phyloP scores from a whole-genome alignment of 2,797 vertebrate species.

The Triplophysa bombifrons region DNA sequence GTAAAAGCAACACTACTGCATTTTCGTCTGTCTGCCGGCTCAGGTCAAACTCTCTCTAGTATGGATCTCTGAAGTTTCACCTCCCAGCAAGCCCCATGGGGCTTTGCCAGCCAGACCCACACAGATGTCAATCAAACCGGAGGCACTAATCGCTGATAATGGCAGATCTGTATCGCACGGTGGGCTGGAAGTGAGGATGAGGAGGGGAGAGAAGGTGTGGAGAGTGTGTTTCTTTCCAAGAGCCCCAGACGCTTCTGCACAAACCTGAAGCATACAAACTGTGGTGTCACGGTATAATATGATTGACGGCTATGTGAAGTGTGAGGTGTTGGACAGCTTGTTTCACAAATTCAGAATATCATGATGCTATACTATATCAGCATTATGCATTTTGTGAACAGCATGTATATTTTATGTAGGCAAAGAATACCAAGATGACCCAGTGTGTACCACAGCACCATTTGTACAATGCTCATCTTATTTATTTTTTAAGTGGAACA shows the following conservation, averaged over 20 bases:
- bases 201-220: background rate
- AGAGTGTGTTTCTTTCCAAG: background rate
- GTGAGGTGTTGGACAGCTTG: background rate
- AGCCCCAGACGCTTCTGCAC: background rate
- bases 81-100: constrained; percentile 42
- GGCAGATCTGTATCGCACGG: constrained; percentile 20
- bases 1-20: background rate
- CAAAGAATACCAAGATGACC: background rate
- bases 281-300: background rate
- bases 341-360: background rate
- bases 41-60: constrained; percentile 20
- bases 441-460: too few species aligned
- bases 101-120: constrained; percentile 29
- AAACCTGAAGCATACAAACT: background rate
- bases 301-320: constrained; percentile 12
- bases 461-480: too few species aligned
- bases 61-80: constrained; percentile 39
- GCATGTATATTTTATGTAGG: background rate
- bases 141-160: constrained; percentile 48
- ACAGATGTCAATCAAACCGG: constrained; percentile 49
- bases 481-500: too few species aligned
- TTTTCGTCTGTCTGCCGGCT: constrained; percentile 18
- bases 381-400: background rate
- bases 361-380: background rate
- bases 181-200: constrained; percentile 1